Percentiles rank a stretch among this genome's conserved stretches.
phyloP scores from a whole-genome alignment of 2,797 vertebrate species.

The Triplophysa yarkandensis region DNA sequence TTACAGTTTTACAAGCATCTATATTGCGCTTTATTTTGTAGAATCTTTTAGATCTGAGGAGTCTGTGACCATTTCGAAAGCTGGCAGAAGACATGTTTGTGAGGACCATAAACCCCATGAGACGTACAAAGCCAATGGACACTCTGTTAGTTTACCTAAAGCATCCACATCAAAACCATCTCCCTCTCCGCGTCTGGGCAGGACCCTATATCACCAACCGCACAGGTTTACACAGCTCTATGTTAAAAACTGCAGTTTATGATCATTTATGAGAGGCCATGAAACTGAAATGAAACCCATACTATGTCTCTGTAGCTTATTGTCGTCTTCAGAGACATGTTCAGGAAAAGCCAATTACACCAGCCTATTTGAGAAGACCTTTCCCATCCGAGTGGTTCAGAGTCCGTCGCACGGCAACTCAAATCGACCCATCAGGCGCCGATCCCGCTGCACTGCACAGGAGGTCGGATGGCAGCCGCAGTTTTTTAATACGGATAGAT shows the following conservation, averaged over 20 bases:
- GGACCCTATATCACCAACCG: constrained; percentile 70
- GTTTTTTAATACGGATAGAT: not conserved
- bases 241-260: not conserved
- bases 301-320: constrained; percentile 56
- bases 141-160: constrained; percentile 64
- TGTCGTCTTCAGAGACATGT: constrained; percentile 50
- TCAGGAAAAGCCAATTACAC: constrained; percentile 61
- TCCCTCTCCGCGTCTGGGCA: constrained; percentile 70
- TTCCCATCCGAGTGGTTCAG: constrained; percentile 85
- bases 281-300: not conserved
- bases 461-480: constrained; percentile 77
- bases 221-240: constrained; percentile 52
- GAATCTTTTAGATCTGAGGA: constrained; percentile 68
- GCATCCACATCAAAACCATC: constrained; percentile 61
- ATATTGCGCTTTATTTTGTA: constrained; percentile 35
- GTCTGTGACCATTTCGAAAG: constrained; percentile 65
- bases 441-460: constrained; percentile 80
- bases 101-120: constrained; percentile 67
- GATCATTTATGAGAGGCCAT: not conserved
- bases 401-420: constrained; percentile 81
- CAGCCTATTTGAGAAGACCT: constrained; percentile 86
- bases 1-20: not conserved
- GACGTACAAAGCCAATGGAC: constrained; percentile 77
- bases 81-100: constrained; percentile 69
- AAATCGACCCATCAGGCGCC: constrained; percentile 69